Evolutionary conservation across 2,113 vertebrate genomes (phyloP).

Genomic region (Brienomyrus brachyistius): DNA sequence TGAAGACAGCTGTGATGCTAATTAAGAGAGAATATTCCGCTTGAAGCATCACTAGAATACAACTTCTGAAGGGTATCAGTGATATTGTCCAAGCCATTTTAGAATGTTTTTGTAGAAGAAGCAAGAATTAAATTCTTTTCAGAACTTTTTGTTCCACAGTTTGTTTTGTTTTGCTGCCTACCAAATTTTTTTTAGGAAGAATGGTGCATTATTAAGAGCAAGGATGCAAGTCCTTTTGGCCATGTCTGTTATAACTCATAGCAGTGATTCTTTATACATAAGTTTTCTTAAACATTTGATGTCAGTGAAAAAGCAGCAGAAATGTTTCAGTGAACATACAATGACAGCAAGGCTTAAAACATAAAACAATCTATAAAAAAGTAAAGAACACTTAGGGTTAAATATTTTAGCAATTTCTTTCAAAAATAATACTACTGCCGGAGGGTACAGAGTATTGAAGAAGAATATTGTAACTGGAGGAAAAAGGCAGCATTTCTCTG

Average conservation of each 20-base stretch:
- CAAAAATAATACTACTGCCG: not conserved
- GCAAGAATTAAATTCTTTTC: not conserved
- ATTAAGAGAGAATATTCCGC: not conserved
- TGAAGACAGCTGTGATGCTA: not conserved
- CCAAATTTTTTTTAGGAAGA: not conserved
- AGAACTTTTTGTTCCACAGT: not conserved
- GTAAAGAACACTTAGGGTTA: not conserved
- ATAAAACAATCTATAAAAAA: constrained; percentile 18
- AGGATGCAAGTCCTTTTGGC: not conserved
- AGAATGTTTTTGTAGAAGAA: not conserved
- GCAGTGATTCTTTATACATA: not conserved
- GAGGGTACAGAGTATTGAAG: not conserved
- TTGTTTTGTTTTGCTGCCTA: not conserved
- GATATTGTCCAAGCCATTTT: not conserved
- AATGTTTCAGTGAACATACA: not conserved
- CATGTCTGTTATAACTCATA: not conserved
- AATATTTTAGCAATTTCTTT: not conserved
- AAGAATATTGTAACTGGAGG: not conserved
- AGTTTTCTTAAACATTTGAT: not conserved
- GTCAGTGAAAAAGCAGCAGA: not conserved
- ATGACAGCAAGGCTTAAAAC: not conserved
- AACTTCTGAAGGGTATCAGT: not conserved
- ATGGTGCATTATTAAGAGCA: not conserved
- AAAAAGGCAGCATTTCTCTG: not conserved
- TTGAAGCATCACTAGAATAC: not conserved